Evolutionary conservation across 2,888 invertebrate genomes (phyloP), one percentile per base, ranked within the genome.

Genomic region (Harpalus rufipes): DNA sequence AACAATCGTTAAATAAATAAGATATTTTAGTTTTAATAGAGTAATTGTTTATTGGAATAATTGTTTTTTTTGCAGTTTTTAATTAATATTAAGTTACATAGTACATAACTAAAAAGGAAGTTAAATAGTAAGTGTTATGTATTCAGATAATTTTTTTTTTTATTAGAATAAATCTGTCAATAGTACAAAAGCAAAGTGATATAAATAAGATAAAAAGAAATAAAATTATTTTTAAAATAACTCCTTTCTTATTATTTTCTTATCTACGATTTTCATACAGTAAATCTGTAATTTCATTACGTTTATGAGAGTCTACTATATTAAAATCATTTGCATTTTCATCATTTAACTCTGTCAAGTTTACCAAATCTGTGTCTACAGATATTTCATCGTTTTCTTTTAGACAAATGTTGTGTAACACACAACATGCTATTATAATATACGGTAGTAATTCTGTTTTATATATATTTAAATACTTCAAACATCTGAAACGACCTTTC

Each of bases 381-480:
- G 32, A 59, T 39, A 58, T 83, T 80, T 79, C 85, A 72, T 86
- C 65, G 7, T 41, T 41, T 41, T 41, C 41, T 76, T 84, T 65
- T 59, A 85, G 79, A 74, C 86, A 86, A 61, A 86, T 86, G 61
- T 87, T 87, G 79, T 87, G 87, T 21, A 87, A 78, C 44, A 87
- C 85, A 84, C 86, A 86, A 80, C 84, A 84, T 61, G 86, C 86
- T n/a, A 87, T 39, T 25, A 86, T 80, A 51, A 86, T 65, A n/a
- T 84, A 32, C 8, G 85, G 82, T 39, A 87, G 80, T 44, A 81
- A 25, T 59, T 65, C 56, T 8, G 85, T 86, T 41, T 78, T 84
- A 61, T 76, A 74, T 58, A 87, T 86, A 74, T 87, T 80, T 16
- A 87, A 81, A 72, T 80, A 81, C 65, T 86, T 86, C 76, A 87